phyloP scores from a whole-genome alignment of 2,797 vertebrate species.

The Vireo griseus region DNA sequence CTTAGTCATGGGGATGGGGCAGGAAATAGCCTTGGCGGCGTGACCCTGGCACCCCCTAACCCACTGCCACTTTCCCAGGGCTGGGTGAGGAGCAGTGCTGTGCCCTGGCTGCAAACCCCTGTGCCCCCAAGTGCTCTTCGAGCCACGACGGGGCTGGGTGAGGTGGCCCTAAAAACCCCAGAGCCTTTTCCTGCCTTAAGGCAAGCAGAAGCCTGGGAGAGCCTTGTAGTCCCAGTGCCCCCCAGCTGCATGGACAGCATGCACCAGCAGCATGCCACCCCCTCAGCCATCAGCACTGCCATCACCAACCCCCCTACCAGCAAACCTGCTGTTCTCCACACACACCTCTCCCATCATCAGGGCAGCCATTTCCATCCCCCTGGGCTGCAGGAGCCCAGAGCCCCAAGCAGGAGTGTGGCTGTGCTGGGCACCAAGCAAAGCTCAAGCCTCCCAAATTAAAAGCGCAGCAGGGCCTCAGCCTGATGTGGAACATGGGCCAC shows the following conservation, averaged over 20 bases:
- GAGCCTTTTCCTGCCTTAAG: neutral
- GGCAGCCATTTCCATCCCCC: neutral
- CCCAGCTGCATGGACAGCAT: neutral
- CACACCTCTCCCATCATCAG: neutral
- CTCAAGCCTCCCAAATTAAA: neutral
- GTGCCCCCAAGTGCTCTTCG: fast-evolving
- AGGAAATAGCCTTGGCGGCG: neutral
- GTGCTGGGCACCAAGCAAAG: neutral
- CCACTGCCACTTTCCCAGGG: neutral
- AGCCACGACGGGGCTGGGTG: neutral
- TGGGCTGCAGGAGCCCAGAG: neutral
- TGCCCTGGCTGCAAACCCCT: neutral
- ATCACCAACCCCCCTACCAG: neutral
- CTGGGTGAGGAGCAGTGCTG: neutral
- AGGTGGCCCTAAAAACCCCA: neutral
- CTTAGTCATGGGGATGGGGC: neutral
- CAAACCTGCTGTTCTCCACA: neutral
- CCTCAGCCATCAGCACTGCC: fast-evolving
- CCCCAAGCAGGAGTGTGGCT: neutral
- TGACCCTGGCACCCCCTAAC: neutral
- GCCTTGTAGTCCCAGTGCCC: fast-evolving
- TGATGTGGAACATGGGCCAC: neutral
- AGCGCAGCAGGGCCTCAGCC: neutral
- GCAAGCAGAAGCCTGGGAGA: neutral
- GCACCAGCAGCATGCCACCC: fast-evolving